Evolutionary conservation across 2,797 vertebrate genomes (phyloP), one percentile per base, ranked within the genome.

Genomic region (Mormyrus hasselquistii): DNA sequence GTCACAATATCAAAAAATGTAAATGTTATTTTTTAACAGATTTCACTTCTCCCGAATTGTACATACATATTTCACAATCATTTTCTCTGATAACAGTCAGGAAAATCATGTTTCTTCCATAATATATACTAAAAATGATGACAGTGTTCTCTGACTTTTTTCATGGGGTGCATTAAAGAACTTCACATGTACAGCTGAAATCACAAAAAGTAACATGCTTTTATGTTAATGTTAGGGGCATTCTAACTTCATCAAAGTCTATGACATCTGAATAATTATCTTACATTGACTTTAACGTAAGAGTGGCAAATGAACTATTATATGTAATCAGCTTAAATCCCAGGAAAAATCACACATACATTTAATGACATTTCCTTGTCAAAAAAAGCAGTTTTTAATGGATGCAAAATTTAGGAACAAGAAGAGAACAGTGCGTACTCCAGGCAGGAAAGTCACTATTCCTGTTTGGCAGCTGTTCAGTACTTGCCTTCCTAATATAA

Each of bases 401-500:
- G 3, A 55, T 57, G 7, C 10, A 55, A 86, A 59, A 44, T 57
- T 14, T 87, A 38, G 52, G 47, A 86, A 3, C 25, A 19, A 55
- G 22, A 86, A 86, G 12, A 55, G 50, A 59, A 87, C 16, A 38
- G 1, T 6, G 53, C 12, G 52, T 57, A 38, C 53, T 29, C 12
- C 14, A 55, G 52, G 16, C 50, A 87, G 85, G 85, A 87, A 87
- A 53, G 53, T 53, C 34, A 19, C 52, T 41, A 41, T 87, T 87
- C 52, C 85, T 87, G 85, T 57, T 53, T 87, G 50, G 50, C 52
- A 59, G 52, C 53, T 59, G 50, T 59, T 87, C 53, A 87, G 85
- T 57, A 41, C 85, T 44, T 87, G 85, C 52, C 53, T 52, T 87
- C 85, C 85, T 86, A 52, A 29, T 52, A 86, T 86, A 87, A 87